These are phyloP conservation scores for Esox lucius DNA, from an alignment of 2,797 vertebrate genomes.

Conservation along the genomic window DNA sequence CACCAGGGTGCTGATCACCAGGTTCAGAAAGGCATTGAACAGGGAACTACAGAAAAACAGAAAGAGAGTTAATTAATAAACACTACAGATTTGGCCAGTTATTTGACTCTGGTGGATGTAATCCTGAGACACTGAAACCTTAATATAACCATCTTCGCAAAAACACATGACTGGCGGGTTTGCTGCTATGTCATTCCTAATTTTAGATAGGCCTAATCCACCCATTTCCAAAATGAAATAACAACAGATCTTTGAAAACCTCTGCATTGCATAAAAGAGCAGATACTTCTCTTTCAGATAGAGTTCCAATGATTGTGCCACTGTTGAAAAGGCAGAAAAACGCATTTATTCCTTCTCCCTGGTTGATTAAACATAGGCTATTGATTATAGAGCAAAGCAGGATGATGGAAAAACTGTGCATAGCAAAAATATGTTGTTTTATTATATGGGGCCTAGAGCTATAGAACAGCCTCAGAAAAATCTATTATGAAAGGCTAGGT, in stretches of 20 bases:
- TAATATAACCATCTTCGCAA: not conserved
- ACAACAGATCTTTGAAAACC: not conserved
- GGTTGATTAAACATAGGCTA: slow-evolving; percentile 1
- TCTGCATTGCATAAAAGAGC: not conserved
- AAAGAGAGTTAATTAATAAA: not conserved
- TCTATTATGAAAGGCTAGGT: not conserved
- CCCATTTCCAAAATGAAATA: not conserved
- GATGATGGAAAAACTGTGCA: not conserved
- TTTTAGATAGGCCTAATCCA: not conserved
- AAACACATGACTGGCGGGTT: not conserved
- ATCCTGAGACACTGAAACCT: not conserved
- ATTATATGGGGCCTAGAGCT: not conserved
- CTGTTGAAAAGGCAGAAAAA: not conserved
- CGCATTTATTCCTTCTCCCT: not conserved
- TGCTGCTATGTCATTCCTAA: not conserved
- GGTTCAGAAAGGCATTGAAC: slow-evolving; percentile 93
- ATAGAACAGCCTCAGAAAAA: not conserved
- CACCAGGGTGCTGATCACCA: slow-evolving; percentile 89
- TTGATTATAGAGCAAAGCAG: slow-evolving; percentile 9
- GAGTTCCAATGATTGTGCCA: not conserved
- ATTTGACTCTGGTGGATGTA: no score
- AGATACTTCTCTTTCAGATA: not conserved
- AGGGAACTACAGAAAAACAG: slow-evolving; percentile 80
- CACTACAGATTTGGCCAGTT: no score
- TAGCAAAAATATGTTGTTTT: not conserved